Percentiles rank a stretch among this genome's conserved stretches.
Conservation (phyloP, 1,140 invertebrate species). For the Pachypeltis micranthus region DNA sequence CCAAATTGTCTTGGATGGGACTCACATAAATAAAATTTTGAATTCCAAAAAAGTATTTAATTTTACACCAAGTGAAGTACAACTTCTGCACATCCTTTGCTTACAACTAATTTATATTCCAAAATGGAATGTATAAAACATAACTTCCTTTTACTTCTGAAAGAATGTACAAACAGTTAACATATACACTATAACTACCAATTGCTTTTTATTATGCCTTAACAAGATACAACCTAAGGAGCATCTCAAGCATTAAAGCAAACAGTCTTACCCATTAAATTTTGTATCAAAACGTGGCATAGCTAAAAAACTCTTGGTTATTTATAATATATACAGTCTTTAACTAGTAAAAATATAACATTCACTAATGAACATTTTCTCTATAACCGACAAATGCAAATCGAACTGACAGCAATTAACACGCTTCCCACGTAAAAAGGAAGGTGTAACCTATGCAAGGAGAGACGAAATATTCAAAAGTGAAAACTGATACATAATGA, state of each 20-base stretch:
- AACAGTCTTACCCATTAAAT: constrained; percentile 10
- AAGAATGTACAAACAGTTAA: constrained; percentile 12
- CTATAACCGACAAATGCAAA: constrained; percentile 8
- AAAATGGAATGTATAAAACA: constrained; percentile 15
- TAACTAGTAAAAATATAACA: constrained; percentile 16
- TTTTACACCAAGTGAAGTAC: background rate
- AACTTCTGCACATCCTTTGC: background rate
- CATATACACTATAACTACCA: constrained; percentile 15
- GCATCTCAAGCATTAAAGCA: constrained; percentile 9
- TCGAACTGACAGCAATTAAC: background rate
- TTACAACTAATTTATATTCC: constrained; percentile 11
- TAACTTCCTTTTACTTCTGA: constrained; percentile 12
- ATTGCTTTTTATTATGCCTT: constrained; percentile 12
- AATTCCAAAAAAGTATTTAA: background rate
- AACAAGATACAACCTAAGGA: background rate
- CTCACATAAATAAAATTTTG: constrained; percentile 1
- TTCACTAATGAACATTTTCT: constrained; percentile 13
- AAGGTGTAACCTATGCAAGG: background rate
- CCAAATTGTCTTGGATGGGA: constrained; percentile 5
- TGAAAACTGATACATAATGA: too few species aligned
- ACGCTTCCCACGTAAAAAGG: too few species aligned
- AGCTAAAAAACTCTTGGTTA: constrained; percentile 12
- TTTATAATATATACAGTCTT: constrained; percentile 8
- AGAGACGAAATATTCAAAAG: background rate
- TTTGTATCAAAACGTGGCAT: constrained; percentile 12